phyloP scores from a whole-genome alignment of 2,113 vertebrate genomes.

The Pao palembangensis region DNA sequence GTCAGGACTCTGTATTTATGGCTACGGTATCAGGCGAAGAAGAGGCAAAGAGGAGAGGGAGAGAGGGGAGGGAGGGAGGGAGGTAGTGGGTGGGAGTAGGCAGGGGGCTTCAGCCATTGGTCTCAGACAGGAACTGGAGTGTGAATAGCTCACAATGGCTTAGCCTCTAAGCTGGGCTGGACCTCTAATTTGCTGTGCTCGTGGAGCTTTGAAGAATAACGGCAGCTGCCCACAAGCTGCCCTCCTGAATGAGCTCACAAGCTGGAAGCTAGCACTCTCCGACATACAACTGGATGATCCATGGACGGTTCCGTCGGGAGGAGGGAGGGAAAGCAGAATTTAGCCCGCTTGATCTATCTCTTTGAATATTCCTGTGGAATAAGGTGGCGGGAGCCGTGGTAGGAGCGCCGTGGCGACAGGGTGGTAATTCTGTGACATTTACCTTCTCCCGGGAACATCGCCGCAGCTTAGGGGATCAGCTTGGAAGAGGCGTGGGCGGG shows the following conservation, averaged over 20 bases:
- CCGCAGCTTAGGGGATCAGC: slow-evolving; percentile 62
- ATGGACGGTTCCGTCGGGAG: slow-evolving; percentile 42
- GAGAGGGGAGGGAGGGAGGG: slow-evolving; percentile 24
- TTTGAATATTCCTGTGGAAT: slow-evolving; percentile 55
- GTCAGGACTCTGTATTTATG: slow-evolving; percentile 66
- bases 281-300: slow-evolving; percentile 77
- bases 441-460: slow-evolving; percentile 57
- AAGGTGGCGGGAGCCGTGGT: slow-evolving; percentile 28
- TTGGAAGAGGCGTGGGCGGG: slow-evolving; percentile 55
- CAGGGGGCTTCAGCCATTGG: slow-evolving; percentile 64
- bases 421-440: slow-evolving; percentile 71
- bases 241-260: slow-evolving; percentile 57
- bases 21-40: slow-evolving; percentile 52
- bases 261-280: slow-evolving; percentile 68
- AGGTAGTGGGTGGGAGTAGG: slow-evolving; percentile 55
- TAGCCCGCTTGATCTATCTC: slow-evolving; percentile 49
- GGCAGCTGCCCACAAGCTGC: slow-evolving; percentile 79
- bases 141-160: slow-evolving; percentile 83
- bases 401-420: slow-evolving; percentile 12
- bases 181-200: slow-evolving; percentile 80
- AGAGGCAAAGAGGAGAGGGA: slow-evolving; percentile 27
- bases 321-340: slow-evolving; percentile 34
- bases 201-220: slow-evolving; percentile 81
- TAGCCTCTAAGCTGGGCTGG: slow-evolving; percentile 77
- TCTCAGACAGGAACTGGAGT: slow-evolving; percentile 72